A percentile compares a stretch with the other conserved stretches of the same genome.
Evolutionary conservation across 1,140 invertebrate genomes (phyloP).

Genomic region (Sycophila sp.): DNA sequence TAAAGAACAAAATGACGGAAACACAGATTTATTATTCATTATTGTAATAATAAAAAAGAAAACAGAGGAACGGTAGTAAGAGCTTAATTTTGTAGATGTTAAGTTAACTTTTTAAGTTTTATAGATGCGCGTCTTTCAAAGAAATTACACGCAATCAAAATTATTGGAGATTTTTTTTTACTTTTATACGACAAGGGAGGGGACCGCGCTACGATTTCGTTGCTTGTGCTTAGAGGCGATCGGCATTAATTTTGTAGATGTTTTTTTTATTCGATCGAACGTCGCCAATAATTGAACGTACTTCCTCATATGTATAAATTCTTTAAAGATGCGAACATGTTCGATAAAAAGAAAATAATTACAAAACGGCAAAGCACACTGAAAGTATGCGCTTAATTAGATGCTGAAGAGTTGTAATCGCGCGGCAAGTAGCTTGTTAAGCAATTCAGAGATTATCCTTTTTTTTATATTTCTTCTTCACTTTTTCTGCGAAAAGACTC

Average conservation of each 20-base stretch:
- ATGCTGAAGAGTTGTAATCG: background rate
- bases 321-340: background rate
- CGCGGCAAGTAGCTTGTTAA: background rate
- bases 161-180: slow-evolving; percentile 13
- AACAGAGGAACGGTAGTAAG: too few species aligned
- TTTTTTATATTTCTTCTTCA: too few species aligned
- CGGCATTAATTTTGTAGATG: too few species aligned
- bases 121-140: background rate
- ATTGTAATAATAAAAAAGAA: too few species aligned
- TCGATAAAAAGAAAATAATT: too few species aligned
- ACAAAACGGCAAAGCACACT: background rate
- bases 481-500: too few species aligned
- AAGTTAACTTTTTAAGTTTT: background rate
- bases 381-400: background rate
- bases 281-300: slow-evolving; percentile 18
- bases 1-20: too few species aligned
- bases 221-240: too few species aligned
- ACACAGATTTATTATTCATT: too few species aligned
- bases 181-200: too few species aligned
- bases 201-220: too few species aligned
- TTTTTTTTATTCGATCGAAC: too few species aligned
- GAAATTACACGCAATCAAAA: slow-evolving; percentile 23
- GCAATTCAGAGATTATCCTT: slow-evolving; percentile 1
- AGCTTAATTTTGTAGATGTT: slow-evolving; percentile 2
- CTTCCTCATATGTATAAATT: slow-evolving; percentile 4